phyloP scores from a whole-genome alignment of 2,888 invertebrate species.

The Callyntrura guangdongensis region DNA sequence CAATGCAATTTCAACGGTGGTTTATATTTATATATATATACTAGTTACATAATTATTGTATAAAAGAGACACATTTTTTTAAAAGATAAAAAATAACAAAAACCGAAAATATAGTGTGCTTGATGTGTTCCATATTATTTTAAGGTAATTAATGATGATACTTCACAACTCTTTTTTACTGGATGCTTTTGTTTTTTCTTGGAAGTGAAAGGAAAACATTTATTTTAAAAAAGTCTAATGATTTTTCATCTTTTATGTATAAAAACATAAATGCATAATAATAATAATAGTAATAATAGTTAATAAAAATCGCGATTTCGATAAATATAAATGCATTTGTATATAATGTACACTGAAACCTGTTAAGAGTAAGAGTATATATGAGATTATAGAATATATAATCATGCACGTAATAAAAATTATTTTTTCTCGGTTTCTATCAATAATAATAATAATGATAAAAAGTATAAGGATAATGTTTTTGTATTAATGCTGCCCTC shows the following conservation, averaged over 20 bases:
- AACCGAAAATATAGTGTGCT: conserved; percentile 2
- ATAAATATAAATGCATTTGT: conserved; percentile 60
- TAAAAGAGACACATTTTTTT: neutral
- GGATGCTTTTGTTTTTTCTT: conserved; percentile 21
- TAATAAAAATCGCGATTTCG: conserved; percentile 67
- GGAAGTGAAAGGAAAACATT: conserved; percentile 21
- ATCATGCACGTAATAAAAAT: conserved; percentile 77
- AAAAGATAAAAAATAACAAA: neutral
- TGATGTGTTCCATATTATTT: neutral
- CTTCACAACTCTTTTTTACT: conserved; percentile 66
- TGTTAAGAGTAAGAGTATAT: neutral
- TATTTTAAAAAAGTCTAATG: conserved; percentile 12
- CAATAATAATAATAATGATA: conserved; percentile 46
- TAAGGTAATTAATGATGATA: neutral
- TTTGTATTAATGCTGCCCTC: conserved; percentile 29
- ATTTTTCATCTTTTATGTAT: neutral
- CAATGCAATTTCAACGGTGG: conserved; percentile 23
- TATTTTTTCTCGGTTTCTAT: conserved; percentile 70
- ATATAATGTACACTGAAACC: neutral
- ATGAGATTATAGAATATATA: conserved; percentile 48
- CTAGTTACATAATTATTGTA: neutral
- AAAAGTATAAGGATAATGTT: conserved; percentile 64
- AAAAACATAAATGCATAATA: neutral
- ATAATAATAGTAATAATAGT: conserved; percentile 36
- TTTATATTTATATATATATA: neutral